Base-by-base conservation (phyloP, 1,140 invertebrate genomes). In the Drosophila bifasciata region DNA sequence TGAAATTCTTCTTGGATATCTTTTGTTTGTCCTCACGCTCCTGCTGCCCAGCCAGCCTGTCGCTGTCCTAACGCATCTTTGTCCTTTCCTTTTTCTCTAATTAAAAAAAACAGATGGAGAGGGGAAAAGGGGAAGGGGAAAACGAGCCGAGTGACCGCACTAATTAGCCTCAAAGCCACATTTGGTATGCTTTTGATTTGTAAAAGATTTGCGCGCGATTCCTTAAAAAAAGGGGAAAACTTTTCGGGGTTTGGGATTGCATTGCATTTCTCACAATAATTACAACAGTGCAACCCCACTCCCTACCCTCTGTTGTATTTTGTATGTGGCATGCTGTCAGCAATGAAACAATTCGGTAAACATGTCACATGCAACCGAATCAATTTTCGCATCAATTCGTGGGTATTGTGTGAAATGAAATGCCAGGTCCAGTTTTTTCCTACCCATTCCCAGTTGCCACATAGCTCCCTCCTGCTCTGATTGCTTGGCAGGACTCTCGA, bases 1-100 rank as follows among this genome's bases (percentile, higher is more conserved):
- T 83, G 83, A 88, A 86, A 89, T 86, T 86, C 83, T 88, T 86
- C n/a, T n/a, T n/a, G n/a, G 83, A 86, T 86, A 88, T 86, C 83
- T 86, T 86, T 86, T 86, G 83, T 88, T 88, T 86, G 83, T 81
- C 79, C 83, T 76, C 70, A 69, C 79, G 73, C 49, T 36, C 11
- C 32, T 36, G 11, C 32, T 13, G 32, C 32, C 8, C 3, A 2
- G 28, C 28, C 32, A 1, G 32, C 0, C 32, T 74, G 73, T 57
- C 55, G 55, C 79, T 79, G 83, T 83, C 83, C 74, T 64, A 53
- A 88, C 83, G 83, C 83, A 88, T 86, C 83, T 83, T 88, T 71
- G 83, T 86, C 83, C 78, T 83, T 88, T 78, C 66, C 74, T 67
- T 71, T 67, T 71, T 88, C 83, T 81, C 83, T 86, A 88, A 86